Percentiles rank a stretch among this genome's conserved stretches.
Conservation (phyloP, 2,113 vertebrate genomes). For the Hyperopisus bebe region DNA sequence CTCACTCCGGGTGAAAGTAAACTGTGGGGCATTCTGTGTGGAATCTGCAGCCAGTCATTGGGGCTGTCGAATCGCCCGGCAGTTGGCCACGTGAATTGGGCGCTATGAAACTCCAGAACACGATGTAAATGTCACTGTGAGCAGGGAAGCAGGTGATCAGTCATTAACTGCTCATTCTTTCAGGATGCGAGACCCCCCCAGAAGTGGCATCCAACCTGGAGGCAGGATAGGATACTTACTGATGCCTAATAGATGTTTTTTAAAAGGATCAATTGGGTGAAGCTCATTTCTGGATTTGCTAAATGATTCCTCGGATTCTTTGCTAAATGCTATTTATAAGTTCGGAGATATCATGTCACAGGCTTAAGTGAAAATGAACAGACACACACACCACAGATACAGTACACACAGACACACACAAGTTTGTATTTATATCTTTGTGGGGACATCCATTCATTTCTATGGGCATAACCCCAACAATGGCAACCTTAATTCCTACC, state of each 20-base stretch:
- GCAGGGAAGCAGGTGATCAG: background rate
- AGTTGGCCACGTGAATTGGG: background rate
- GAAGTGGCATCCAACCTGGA: background rate
- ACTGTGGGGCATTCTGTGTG: constrained; percentile 21
- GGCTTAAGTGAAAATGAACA: background rate
- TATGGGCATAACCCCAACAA: background rate
- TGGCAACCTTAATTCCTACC: background rate
- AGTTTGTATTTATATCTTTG: background rate
- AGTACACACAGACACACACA: constrained; percentile 7
- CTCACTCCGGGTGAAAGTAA: constrained; percentile 41
- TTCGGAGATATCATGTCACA: background rate
- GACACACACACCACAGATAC: background rate
- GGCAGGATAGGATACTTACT: background rate
- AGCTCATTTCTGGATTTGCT: background rate
- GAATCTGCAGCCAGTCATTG: background rate
- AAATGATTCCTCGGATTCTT: background rate
- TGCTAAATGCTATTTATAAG: background rate
- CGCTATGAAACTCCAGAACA: background rate
- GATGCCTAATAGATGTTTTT: background rate
- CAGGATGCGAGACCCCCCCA: background rate
- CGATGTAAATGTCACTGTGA: background rate
- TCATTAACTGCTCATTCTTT: background rate
- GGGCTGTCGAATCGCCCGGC: background rate
- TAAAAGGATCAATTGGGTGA: background rate
- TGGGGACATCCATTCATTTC: background rate